A percentile compares a stretch with the other conserved stretches of the same genome.
Conservation (phyloP, 2,888 invertebrate species). For the Drosophila pegasa region DNA sequence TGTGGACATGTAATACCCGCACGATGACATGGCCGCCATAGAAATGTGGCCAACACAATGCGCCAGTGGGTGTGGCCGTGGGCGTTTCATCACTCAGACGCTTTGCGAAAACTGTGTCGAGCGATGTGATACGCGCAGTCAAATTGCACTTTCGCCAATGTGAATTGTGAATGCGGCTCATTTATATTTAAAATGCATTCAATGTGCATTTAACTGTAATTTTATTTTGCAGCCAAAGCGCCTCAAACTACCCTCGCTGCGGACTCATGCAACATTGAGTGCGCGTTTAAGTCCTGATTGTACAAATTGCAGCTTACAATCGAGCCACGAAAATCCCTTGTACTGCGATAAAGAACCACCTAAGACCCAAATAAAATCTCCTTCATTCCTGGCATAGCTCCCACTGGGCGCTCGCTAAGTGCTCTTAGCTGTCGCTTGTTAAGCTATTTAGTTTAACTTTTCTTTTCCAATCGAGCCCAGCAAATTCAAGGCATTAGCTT, state of each 20-base stretch:
- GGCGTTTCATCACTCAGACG: slow-evolving; percentile 37
- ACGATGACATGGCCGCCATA: slow-evolving; percentile 20
- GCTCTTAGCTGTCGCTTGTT: slow-evolving; percentile 2
- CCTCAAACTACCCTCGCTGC: slow-evolving; percentile 14
- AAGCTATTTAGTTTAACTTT: not conserved
- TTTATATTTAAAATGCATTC: slow-evolving; percentile 62
- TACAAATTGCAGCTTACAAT: slow-evolving; percentile 66
- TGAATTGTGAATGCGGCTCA: slow-evolving; percentile 23
- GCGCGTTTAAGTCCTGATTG: slow-evolving; percentile 54
- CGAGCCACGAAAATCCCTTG: slow-evolving; percentile 6
- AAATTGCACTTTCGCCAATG: slow-evolving; percentile 55
- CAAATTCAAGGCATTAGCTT: not conserved
- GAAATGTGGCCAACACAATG: not conserved
- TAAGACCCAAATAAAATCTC: not conserved
- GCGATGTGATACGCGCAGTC: slow-evolving; percentile 14
- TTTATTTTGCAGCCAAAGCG: slow-evolving; percentile 36
- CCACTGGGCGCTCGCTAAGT: not conserved
- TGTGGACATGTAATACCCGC: slow-evolving; percentile 13
- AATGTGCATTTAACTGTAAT: slow-evolving; percentile 68
- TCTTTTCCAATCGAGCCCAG: not conserved
- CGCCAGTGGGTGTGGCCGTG: not conserved
- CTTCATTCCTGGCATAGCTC: not conserved
- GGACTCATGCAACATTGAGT: slow-evolving; percentile 52
- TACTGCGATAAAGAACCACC: slow-evolving; percentile 5
- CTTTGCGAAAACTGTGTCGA: slow-evolving; percentile 19